phyloP scores from a whole-genome alignment of 2,888 invertebrate species.

The Syrista parreyssii region DNA sequence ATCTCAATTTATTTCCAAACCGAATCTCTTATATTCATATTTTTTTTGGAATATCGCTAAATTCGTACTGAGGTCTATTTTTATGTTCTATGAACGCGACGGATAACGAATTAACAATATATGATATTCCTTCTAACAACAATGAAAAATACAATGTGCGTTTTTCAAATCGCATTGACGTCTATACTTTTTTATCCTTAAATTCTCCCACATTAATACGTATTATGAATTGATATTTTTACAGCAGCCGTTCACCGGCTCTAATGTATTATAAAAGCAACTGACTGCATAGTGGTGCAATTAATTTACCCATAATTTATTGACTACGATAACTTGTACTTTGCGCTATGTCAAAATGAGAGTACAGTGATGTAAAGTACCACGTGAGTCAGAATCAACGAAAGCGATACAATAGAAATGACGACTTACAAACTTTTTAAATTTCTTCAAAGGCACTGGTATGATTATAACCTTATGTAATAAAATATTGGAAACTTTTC shows the following conservation, averaged over 20 bases:
- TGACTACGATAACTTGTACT: too few species aligned
- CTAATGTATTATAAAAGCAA: too few species aligned
- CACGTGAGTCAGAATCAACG: neutral
- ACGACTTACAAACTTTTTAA: neutral
- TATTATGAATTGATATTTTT: neutral
- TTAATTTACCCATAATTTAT: too few species aligned
- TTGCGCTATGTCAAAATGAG: too few species aligned
- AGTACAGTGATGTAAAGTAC: too few species aligned
- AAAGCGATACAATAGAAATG: neutral
- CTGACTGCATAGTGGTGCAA: too few species aligned
- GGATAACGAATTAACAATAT: neutral
- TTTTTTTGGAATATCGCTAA: neutral
- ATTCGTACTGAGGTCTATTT: constrained; percentile 4
- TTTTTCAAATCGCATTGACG: constrained; percentile 2
- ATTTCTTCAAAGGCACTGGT: neutral
- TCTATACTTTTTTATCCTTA: neutral
- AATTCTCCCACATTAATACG: neutral
- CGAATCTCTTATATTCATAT: constrained; percentile 1
- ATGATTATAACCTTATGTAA: neutral
- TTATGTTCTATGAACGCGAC: neutral
- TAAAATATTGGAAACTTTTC: neutral
- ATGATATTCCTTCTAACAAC: constrained; percentile 1
- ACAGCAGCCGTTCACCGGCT: neutral
- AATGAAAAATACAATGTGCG: neutral
- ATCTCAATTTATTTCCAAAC: neutral